Conservation (phyloP, 2,797 vertebrate species). For the Cyclura pinguis region DNA sequence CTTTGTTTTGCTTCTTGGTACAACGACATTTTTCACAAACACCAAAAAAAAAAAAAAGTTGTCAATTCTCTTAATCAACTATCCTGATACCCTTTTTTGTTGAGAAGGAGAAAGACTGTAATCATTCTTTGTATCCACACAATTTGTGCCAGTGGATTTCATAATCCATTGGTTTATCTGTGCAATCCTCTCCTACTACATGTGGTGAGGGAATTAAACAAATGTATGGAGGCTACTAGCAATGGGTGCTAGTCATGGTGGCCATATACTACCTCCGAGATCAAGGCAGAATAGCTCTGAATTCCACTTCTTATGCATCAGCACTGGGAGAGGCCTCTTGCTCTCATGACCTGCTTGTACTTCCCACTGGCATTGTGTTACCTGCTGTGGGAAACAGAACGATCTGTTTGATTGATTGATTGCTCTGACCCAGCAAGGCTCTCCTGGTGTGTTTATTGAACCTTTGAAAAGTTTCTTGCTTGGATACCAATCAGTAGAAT, state of each 20-base stretch:
- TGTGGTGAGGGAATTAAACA: not conserved
- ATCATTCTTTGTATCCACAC: too few species aligned
- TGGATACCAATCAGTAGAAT: too few species aligned
- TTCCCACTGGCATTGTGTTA: not conserved
- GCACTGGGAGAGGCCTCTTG: not conserved
- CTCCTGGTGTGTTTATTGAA: not conserved
- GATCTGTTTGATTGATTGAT: not conserved
- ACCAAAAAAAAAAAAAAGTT: too few species aligned
- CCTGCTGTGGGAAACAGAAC: not conserved
- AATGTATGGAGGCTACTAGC: not conserved
- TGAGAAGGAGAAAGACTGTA: too few species aligned
- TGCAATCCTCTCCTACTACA: not conserved
- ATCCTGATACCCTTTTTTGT: too few species aligned
- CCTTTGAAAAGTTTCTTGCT: too few species aligned
- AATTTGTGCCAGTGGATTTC: too few species aligned
- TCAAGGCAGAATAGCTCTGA: not conserved
- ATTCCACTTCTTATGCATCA: not conserved
- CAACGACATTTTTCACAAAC: too few species aligned
- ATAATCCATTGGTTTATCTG: not conserved
- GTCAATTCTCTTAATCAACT: too few species aligned
- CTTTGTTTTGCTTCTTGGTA: too few species aligned
- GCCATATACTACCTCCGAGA: not conserved
- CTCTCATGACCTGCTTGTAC: not conserved
- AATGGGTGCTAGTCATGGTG: not conserved
- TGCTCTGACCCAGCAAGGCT: not conserved